These are phyloP conservation scores for Darevskia nairensis DNA, from an alignment of 2,797 vertebrate species.

Conservation along the genomic window DNA sequence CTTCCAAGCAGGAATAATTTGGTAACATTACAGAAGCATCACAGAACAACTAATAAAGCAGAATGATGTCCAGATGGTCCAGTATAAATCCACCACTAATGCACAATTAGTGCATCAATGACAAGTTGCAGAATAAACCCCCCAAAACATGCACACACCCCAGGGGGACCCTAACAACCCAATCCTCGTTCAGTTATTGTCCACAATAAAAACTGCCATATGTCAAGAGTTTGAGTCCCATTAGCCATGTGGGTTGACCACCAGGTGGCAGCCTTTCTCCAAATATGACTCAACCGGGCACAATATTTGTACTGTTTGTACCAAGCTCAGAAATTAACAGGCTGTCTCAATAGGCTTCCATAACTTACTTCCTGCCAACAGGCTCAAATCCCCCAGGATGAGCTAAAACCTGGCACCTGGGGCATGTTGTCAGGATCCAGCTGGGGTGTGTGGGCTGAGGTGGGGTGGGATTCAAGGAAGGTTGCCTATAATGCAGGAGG, in stretches of 20 bases:
- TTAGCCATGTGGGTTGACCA: not conserved
- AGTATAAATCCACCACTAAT: too few relatives aligned
- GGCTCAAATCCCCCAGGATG: not conserved
- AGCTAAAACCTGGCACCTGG: not conserved
- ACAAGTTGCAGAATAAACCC: too few relatives aligned
- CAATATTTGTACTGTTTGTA: not conserved
- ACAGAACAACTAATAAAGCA: too few relatives aligned
- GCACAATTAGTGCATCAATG: too few relatives aligned
- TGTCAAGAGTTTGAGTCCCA: not conserved
- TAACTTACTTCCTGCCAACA: not conserved
- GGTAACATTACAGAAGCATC: too few relatives aligned
- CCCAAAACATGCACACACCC: too few relatives aligned
- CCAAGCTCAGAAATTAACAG: not conserved
- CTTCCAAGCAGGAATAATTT: too few relatives aligned
- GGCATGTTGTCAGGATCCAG: not conserved
- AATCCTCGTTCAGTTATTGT: not conserved
- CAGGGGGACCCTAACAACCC: not conserved
- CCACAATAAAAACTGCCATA: not conserved
- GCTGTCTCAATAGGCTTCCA: not conserved
- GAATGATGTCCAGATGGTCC: too few relatives aligned
- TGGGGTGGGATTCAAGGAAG: not conserved
- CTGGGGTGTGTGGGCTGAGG: not conserved
- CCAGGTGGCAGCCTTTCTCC: conserved; percentile 19
- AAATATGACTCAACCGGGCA: not conserved
- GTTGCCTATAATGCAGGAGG: not conserved